These are phyloP conservation scores for Pyrocoelia pectoralis DNA, from an alignment of 2,888 invertebrate genomes.

Conservation along the genomic window DNA sequence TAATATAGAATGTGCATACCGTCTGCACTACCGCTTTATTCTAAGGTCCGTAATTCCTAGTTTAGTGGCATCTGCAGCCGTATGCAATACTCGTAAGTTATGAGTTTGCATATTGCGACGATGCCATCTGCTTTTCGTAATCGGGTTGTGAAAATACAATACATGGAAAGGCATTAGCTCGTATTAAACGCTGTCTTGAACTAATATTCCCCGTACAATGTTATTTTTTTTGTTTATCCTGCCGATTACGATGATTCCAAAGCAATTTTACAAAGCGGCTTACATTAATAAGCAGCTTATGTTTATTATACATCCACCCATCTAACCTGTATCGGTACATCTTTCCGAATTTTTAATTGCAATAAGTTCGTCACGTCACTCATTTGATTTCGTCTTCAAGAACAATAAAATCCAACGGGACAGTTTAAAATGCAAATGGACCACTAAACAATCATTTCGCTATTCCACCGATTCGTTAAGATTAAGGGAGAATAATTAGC, in stretches of 20 bases:
- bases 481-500: slow-evolving; percentile 30
- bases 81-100: slow-evolving; percentile 31
- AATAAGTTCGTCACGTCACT: neutral
- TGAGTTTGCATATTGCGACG: slow-evolving; percentile 31
- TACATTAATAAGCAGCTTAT: slow-evolving; percentile 2
- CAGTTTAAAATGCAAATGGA: slow-evolving; percentile 27
- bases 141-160: slow-evolving; percentile 22
- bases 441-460: slow-evolving; percentile 29
- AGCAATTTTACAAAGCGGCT: slow-evolving; percentile 1
- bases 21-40: slow-evolving; percentile 25
- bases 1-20: slow-evolving; percentile 23
- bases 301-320: neutral
- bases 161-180: slow-evolving; percentile 16
- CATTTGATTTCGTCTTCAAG: neutral
- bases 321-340: neutral
- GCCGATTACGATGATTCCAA: neutral
- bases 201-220: neutral
- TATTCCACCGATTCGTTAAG: slow-evolving; percentile 27
- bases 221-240: neutral
- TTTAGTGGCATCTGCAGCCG: slow-evolving; percentile 28
- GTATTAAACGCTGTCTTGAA: slow-evolving; percentile 13
- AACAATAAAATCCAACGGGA: slow-evolving; percentile 18
- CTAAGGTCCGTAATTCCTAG: slow-evolving; percentile 28
- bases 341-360: neutral
- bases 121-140: slow-evolving; percentile 25